phyloP scores from a whole-genome alignment of 37 sponge, comb jelly and placozoan species.

The Hexactinellida sp. region DNA sequence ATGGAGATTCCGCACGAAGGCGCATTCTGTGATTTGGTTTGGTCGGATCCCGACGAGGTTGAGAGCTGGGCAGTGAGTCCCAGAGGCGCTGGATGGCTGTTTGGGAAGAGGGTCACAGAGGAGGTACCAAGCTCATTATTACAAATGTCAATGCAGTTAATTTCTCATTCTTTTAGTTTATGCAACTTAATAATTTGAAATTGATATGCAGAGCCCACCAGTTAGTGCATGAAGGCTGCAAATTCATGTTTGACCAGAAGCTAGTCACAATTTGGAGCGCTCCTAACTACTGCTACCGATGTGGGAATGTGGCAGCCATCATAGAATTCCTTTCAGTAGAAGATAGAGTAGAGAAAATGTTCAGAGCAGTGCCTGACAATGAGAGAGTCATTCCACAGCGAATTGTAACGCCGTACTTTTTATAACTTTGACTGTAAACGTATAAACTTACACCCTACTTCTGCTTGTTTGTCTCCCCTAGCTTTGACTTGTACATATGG shows the following conservation, averaged over 20 bases:
- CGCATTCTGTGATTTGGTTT: conserved; percentile 96
- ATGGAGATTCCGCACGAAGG: conserved; percentile 96
- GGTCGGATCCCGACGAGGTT: conserved; percentile 99
- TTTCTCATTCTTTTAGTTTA: conserved; percentile 46
- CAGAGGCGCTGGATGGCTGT: conserved; percentile 96
- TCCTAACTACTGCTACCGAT: conserved; percentile 99
- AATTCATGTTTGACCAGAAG: conserved; percentile 91
- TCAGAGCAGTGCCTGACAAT: conserved; percentile 80
- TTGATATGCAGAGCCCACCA: conserved; percentile 98
- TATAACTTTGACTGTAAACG: conserved; percentile 29
- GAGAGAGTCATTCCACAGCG: conserved; percentile 75
- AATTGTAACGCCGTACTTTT: conserved; percentile 87
- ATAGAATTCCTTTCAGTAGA: conserved; percentile 38
- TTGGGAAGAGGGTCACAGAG: conserved; percentile 78
- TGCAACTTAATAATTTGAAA: conserved; percentile 79
- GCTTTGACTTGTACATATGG: neutral
- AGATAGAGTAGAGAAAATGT: conserved; percentile 60
- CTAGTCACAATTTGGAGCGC: conserved; percentile 99
- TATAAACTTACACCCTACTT: neutral
- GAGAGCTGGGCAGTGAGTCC: conserved; percentile 97
- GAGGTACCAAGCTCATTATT: conserved; percentile 39
- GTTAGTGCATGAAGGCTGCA: conserved; percentile 93
- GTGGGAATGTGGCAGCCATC: conserved; percentile 95
- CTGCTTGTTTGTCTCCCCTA: neutral
- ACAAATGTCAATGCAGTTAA: neutral